Evolutionary conservation across 2,797 vertebrate species (phyloP).

Genomic region (Acridotheres tristis): DNA sequence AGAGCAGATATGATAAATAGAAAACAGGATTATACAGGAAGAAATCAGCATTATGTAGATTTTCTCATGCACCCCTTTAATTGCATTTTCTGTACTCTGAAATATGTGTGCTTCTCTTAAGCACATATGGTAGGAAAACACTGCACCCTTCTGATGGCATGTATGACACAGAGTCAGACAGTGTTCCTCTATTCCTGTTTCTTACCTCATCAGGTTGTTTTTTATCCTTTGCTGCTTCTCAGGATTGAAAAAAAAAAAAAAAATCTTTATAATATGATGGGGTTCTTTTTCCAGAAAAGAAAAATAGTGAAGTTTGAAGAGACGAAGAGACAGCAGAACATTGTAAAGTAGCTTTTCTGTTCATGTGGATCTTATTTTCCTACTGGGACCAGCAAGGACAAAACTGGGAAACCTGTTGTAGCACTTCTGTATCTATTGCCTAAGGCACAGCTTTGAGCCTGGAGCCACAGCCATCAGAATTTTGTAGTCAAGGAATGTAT

Average conservation of each 20-base stretch:
- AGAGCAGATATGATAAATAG: neutral
- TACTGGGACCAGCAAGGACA: neutral
- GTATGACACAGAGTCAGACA: fast-evolving
- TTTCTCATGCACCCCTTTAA: neutral
- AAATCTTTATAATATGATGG: neutral
- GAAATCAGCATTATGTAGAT: neutral
- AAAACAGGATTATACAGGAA: neutral
- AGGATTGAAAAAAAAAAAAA: neutral
- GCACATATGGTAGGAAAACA: neutral
- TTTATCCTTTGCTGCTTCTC: neutral
- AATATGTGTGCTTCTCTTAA: neutral
- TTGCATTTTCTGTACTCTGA: neutral
- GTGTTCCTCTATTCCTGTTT: neutral
- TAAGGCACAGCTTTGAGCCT: neutral
- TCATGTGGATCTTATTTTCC: neutral
- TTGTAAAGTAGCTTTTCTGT: neutral
- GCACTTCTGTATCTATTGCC: neutral
- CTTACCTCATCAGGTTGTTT: fast-evolving
- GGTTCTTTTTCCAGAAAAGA: neutral
- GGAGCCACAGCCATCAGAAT: neutral
- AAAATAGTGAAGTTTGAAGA: neutral
- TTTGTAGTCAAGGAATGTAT: neutral
- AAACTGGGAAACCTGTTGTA: neutral
- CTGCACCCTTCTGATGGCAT: neutral
- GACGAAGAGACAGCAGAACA: neutral